Evolutionary conservation across 2,113 vertebrate species (phyloP).

Genomic region (Rhinoptilus africanus): DNA sequence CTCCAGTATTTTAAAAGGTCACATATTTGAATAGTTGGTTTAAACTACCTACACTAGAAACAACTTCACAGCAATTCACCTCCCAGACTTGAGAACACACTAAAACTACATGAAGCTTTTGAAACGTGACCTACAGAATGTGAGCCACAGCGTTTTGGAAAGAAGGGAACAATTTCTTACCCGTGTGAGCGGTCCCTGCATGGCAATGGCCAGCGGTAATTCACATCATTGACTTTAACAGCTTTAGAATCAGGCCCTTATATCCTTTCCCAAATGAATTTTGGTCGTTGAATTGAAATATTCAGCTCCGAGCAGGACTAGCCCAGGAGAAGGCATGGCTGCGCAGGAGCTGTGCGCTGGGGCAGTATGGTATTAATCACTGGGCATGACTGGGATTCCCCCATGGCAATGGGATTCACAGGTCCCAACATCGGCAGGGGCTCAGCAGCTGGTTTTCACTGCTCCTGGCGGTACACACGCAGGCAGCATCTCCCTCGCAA

Average conservation of each 20-base stretch:
- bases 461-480: neutral
- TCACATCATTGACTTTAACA: accelerated
- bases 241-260: neutral
- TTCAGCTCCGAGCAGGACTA: neutral
- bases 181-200: accelerated
- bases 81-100: neutral
- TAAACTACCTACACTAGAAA: slow-evolving; percentile 32
- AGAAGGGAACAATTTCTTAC: neutral
- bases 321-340: neutral
- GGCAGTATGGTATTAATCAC: neutral
- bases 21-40: slow-evolving; percentile 11
- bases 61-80: neutral
- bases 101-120: neutral
- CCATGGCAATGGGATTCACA: neutral
- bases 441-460: neutral
- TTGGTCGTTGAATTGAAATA: neutral
- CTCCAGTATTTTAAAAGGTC: neutral
- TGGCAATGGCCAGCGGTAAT: accelerated
- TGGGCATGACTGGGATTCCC: accelerated
- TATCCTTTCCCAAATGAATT: neutral
- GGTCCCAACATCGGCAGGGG: neutral
- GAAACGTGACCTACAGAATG: neutral
- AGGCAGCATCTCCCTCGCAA: neutral
- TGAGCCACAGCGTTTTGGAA: neutral
- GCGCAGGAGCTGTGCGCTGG: neutral